A percentile compares a stretch with the other conserved stretches of the same genome.
Evolutionary conservation across 2,888 invertebrate genomes (phyloP).

Genomic region (Tipula unca): DNA sequence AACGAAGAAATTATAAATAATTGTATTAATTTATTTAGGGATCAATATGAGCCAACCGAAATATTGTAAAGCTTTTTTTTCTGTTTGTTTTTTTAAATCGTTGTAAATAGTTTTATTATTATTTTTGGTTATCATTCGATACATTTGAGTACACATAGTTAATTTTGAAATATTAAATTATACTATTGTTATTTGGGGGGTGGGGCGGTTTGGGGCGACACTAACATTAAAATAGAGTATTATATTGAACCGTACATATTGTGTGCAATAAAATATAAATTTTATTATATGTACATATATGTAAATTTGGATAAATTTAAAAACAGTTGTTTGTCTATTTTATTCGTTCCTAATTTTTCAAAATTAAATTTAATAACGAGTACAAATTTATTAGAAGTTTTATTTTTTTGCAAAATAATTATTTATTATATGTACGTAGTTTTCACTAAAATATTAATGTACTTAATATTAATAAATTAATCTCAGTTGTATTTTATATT

Average conservation of each 20-base stretch:
- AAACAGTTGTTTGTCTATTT: not conserved
- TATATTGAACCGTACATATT: not conserved
- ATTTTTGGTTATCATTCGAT: not conserved
- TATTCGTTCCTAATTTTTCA: not conserved
- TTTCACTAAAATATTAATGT: not conserved
- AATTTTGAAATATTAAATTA: not conserved
- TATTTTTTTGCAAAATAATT: not conserved
- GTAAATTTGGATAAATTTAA: not conserved
- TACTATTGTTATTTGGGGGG: too few species aligned
- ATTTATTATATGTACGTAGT: not conserved
- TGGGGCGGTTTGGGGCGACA: too few species aligned
- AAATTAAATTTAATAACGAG: not conserved
- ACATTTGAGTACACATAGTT: not conserved
- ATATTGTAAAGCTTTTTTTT: not conserved
- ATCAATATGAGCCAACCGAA: not conserved
- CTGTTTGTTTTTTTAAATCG: not conserved
- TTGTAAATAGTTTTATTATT: not conserved
- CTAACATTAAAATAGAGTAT: not conserved
- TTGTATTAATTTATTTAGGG: not conserved
- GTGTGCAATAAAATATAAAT: not conserved
- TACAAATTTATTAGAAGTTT: not conserved
- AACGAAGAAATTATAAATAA: not conserved
- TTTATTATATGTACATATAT: not conserved
- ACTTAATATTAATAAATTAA: not conserved
- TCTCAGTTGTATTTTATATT: not conserved